These are phyloP conservation scores for Zele albiditarsus DNA, from an alignment of 2,888 invertebrate species.

Conservation along the genomic window DNA sequence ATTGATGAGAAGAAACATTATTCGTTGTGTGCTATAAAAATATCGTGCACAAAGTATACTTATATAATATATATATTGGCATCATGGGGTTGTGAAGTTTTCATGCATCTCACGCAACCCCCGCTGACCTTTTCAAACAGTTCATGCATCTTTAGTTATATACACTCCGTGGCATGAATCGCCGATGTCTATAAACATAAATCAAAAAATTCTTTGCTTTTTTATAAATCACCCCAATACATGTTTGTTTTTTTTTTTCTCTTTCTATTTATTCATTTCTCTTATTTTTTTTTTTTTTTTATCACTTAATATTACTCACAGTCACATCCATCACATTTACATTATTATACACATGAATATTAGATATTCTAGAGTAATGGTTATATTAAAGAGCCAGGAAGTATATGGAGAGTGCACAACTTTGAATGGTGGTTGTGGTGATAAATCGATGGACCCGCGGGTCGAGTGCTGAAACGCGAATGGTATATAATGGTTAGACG, in stretches of 20 bases:
- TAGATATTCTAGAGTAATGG: background rate
- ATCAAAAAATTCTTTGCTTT: conserved; percentile 45
- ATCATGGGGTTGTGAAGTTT: conserved; percentile 20
- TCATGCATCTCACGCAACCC: conserved; percentile 37
- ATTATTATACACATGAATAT: conserved; percentile 4
- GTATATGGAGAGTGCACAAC: background rate
- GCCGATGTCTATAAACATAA: conserved; percentile 48
- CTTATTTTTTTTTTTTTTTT: background rate
- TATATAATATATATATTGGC: background rate
- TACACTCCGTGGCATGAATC: conserved; percentile 46
- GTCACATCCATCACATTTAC: background rate
- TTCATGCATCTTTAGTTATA: conserved; percentile 59
- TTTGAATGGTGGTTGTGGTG: conserved; percentile 36
- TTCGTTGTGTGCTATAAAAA: background rate
- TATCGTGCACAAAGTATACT: background rate
- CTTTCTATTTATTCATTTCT: background rate
- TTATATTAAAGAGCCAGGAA: background rate
- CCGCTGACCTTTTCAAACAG: conserved; percentile 53
- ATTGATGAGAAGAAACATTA: background rate
- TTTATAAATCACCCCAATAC: background rate
- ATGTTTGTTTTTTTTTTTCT: background rate
- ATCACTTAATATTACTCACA: background rate
- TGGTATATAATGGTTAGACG: conserved; percentile 35
- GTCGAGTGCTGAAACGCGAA: conserved; percentile 22
- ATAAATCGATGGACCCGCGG: conserved; percentile 18